These are phyloP conservation scores for Cebidichthys violaceus DNA, from an alignment of 2,113 vertebrate genomes.

Conservation along the genomic window DNA sequence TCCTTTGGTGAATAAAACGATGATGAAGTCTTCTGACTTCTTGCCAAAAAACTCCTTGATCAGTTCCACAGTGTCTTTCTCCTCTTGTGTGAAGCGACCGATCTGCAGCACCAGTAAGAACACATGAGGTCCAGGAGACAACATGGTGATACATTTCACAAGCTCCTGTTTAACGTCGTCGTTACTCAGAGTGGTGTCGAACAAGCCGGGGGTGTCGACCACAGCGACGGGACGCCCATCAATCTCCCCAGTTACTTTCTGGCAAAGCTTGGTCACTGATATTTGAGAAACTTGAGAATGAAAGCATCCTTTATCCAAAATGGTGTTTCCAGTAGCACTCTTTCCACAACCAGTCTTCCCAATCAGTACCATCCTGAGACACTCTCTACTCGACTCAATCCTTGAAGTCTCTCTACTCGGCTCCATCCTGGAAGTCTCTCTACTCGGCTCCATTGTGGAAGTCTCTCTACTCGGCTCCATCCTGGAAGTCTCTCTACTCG, in stretches of 20 bases:
- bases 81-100: conserved; percentile 63
- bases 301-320: conserved; percentile 28
- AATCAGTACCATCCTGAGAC: conserved; percentile 38
- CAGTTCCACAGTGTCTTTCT: conserved; percentile 49
- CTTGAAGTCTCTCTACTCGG: fast-evolving
- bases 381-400: background rate
- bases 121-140: conserved; percentile 70
- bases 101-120: conserved; percentile 68
- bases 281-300: fast-evolving
- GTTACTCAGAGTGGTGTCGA: conserved; percentile 24
- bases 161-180: conserved; percentile 31
- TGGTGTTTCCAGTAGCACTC: conserved; percentile 55
- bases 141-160: conserved; percentile 46
- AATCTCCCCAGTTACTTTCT: conserved; percentile 4
- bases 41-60: conserved; percentile 64
- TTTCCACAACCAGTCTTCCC: conserved; percentile 63
- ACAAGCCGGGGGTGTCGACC: conserved; percentile 57
- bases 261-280: conserved; percentile 40
- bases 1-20: conserved; percentile 65
- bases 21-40: conserved; percentile 47
- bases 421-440: background rate
- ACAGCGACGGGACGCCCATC: background rate
- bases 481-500: background rate
- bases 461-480: no score
- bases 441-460: background rate